These are phyloP conservation scores for Tenthredo amoena DNA, from an alignment of 2,888 invertebrate genomes.

Conservation along the genomic window DNA sequence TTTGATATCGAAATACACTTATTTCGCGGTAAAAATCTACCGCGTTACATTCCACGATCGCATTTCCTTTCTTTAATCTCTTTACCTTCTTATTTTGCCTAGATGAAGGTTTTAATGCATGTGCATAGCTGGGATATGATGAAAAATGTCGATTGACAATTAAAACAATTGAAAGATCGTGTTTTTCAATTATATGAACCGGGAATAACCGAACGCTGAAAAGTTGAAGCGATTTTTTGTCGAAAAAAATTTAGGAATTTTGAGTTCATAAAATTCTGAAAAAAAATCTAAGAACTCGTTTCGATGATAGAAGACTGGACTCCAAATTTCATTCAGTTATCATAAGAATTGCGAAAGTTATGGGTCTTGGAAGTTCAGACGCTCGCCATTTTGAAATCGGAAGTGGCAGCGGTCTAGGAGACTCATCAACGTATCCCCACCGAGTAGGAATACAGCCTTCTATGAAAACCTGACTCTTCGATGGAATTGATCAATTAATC, in stretches of 20 bases:
- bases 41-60: conserved; percentile 33
- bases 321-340: background rate
- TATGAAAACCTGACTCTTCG: background rate
- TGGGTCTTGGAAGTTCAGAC: background rate
- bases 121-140: too few species aligned
- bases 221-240: too few species aligned
- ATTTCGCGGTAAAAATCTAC: conserved; percentile 23
- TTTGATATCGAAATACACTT: conserved; percentile 35
- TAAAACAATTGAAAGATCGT: background rate
- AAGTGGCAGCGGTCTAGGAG: background rate
- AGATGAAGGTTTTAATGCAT: too few species aligned
- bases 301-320: background rate
- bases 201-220: background rate
- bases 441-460: background rate
- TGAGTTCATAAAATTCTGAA: background rate
- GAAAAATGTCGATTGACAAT: background rate
- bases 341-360: background rate
- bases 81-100: background rate
- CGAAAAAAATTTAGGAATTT: background rate
- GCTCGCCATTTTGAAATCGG: background rate
- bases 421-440: background rate
- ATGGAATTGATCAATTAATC: background rate
- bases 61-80: conserved; percentile 3
- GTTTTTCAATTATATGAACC: background rate
- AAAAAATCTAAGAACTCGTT: background rate